Evolutionary conservation across 2,797 vertebrate genomes (phyloP), one percentile per base, ranked within the genome.

Genomic region (Hippoglossus hippoglossus): DNA sequence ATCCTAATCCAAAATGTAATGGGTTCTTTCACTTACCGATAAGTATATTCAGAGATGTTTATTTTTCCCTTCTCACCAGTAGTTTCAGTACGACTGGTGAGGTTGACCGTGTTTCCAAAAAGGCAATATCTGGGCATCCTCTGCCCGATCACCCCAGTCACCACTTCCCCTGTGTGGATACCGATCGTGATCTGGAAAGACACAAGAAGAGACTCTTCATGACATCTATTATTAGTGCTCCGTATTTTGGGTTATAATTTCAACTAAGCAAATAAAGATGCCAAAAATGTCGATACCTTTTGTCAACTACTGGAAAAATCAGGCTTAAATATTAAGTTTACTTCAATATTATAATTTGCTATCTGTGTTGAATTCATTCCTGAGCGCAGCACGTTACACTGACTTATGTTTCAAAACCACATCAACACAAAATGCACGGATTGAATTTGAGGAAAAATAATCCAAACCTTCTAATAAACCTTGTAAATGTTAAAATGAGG

Each of bases 91-190:
- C 98, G 96, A 92, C 98, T 99, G 16, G 98, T 99, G 84, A 99
- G 95, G 90, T 99, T 99, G 83, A 99, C 98, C 0, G 98, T 99
- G 79, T 99, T 99, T 83, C 98, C 97, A 87, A 99, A 99, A 57
- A 99, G 96, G 88, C 98, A 99, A 72, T 98, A 99, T 53, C 97
- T 96, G 49, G 98, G 98, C 98, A 99, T 99, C 86, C 98, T 95
- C 87, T 99, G 98, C 28, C 98, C 98, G 61, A 99, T 99, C 80
- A 99, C 98, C 50, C 98, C 98, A 0, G 98, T 99, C 82, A 99
- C 98, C n/a, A 99, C 98, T 83, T 99, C 98, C 74, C 98, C 98
- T 4, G 98, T 99, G 77, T 99, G 98, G 84, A 99, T 98, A 51
- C 98, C 98, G 74, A 99, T 98, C 1, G 98, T 99, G 81, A 99